phyloP scores from a whole-genome alignment of 1,140 invertebrate species.

The Macrostomum lignano region DNA sequence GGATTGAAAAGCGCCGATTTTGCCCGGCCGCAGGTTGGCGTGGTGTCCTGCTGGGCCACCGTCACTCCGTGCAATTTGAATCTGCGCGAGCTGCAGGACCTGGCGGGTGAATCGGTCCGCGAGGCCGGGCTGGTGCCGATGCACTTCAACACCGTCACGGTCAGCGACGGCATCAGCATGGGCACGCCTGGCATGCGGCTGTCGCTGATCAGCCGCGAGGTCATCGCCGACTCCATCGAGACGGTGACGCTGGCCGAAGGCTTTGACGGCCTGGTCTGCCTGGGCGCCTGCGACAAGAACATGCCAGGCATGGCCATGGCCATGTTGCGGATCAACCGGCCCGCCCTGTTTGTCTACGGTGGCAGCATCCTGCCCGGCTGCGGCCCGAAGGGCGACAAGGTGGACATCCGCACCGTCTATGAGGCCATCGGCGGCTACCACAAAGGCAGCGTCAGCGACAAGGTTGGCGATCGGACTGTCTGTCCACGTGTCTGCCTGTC shows the following conservation, averaged over 20 bases:
- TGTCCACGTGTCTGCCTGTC: too few relatives aligned
- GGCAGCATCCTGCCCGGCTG: conserved; percentile 10
- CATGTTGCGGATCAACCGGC: conserved; percentile 10
- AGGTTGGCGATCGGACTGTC: too few relatives aligned
- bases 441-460: conserved; percentile 6
- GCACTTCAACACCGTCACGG: conserved; percentile 11
- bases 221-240: conserved; percentile 12
- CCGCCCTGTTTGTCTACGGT: conserved; percentile 11
- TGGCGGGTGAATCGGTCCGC: conserved; percentile 3
- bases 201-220: conserved; percentile 9
- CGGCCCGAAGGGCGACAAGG: conserved; percentile 8
- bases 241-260: conserved; percentile 8
- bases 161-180: conserved; percentile 11
- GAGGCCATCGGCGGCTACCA: conserved; percentile 9
- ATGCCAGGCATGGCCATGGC: conserved; percentile 12
- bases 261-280: conserved; percentile 9
- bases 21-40: conserved; percentile 6
- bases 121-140: neutral
- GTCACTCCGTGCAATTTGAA: conserved; percentile 7
- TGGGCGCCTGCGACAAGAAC: conserved; percentile 11
- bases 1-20: conserved; percentile 8
- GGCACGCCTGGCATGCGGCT: conserved; percentile 11
- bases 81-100: conserved; percentile 6
- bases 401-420: conserved; percentile 7
- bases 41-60: neutral